Conservation (phyloP, 2,888 invertebrate species). For the Antheraea assamensis region DNA sequence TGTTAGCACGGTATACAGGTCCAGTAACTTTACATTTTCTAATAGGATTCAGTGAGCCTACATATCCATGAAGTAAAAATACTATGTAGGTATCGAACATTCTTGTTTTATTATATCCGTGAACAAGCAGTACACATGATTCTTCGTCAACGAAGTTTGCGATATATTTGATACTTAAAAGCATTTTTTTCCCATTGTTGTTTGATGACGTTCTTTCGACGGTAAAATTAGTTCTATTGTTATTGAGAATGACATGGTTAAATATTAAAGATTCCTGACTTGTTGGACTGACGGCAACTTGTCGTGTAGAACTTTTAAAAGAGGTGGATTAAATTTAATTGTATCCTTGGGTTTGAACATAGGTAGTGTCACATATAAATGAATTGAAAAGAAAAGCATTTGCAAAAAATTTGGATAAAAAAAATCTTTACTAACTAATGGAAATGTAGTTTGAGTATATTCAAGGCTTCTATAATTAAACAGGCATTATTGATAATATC, state of each 20-base stretch:
- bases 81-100: slow-evolving; percentile 72
- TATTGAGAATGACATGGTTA: slow-evolving; percentile 59
- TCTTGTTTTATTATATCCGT: slow-evolving; percentile 73
- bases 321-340: slow-evolving; percentile 69
- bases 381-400: slow-evolving; percentile 81
- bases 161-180: slow-evolving; percentile 61
- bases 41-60: slow-evolving; percentile 57
- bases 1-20: slow-evolving; percentile 65
- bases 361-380: slow-evolving; percentile 81
- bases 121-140: slow-evolving; percentile 60
- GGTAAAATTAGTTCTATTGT: slow-evolving; percentile 56
- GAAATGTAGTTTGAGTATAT: slow-evolving; percentile 77
- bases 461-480: slow-evolving; percentile 79
- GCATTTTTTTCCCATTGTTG: slow-evolving; percentile 67
- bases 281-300: slow-evolving; percentile 63
- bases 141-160: slow-evolving; percentile 66
- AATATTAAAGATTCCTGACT: slow-evolving; percentile 68
- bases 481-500: slow-evolving; percentile 81
- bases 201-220: slow-evolving; percentile 61
- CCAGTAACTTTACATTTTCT: slow-evolving; percentile 70
- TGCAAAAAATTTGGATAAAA: slow-evolving; percentile 78
- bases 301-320: slow-evolving; percentile 66
- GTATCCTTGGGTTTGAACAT: slow-evolving; percentile 71
- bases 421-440: slow-evolving; percentile 77
- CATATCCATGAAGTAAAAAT: slow-evolving; percentile 59